A percentile compares a stretch with the other conserved stretches of the same genome.
phyloP scores from a whole-genome alignment of 2,113 vertebrate species.

The Panthera leo region DNA sequence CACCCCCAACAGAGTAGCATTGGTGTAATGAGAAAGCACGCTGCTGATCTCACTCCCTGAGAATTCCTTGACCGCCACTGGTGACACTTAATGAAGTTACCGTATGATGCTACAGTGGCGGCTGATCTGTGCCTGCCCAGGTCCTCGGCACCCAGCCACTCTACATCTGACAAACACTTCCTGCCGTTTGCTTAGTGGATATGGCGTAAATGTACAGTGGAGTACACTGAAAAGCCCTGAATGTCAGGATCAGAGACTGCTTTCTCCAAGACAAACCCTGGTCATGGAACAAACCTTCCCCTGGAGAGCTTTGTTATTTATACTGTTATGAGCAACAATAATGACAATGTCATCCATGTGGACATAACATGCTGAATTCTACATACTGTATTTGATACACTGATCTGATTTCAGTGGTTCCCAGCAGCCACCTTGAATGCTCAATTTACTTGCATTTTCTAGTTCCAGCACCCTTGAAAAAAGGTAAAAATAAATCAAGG shows the following conservation, averaged over 20 bases:
- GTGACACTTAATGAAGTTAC: background rate
- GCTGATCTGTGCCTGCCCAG: background rate
- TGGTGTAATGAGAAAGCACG: background rate
- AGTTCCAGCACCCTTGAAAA: background rate
- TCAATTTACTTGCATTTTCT: slow-evolving; percentile 35
- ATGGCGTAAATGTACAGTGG: background rate
- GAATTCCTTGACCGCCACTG: background rate
- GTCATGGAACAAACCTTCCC: background rate
- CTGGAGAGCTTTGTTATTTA: background rate
- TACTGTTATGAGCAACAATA: background rate
- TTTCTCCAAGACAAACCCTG: background rate
- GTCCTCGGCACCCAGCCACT: background rate
- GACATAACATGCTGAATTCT: background rate
- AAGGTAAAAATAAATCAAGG: slow-evolving; percentile 21
- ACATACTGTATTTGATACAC: background rate
- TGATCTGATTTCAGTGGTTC: background rate
- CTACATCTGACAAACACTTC: background rate
- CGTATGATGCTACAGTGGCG: accelerated
- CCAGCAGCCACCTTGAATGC: background rate
- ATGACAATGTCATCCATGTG: background rate
- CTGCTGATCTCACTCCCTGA: no score
- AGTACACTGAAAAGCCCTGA: background rate
- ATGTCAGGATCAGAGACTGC: background rate
- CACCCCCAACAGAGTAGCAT: accelerated
- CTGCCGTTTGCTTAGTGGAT: background rate